phyloP scores from a whole-genome alignment of 35 echinoderm and acorn worm species.

The Lytechinus pictus region DNA sequence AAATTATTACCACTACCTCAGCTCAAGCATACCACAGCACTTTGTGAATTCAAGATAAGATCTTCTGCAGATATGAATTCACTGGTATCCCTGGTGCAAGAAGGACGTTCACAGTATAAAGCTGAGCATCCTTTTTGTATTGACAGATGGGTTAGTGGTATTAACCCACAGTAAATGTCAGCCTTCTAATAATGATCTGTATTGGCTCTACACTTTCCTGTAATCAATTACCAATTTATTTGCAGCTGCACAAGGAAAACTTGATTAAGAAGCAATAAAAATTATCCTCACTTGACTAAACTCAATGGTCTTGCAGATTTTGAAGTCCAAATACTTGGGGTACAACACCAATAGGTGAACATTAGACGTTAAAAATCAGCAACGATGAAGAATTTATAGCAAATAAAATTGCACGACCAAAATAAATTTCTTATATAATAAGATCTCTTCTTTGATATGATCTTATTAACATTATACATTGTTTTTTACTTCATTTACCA shows the following conservation, averaged over 20 bases:
- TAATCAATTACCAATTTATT: background rate
- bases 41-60: too few relatives aligned
- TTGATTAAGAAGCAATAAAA: background rate
- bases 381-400: background rate
- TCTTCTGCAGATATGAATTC: too few relatives aligned
- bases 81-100: too few relatives aligned
- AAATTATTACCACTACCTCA: too few relatives aligned
- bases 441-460: background rate
- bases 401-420: background rate
- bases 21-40: too few relatives aligned
- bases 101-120: too few relatives aligned
- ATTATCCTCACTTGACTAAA: background rate
- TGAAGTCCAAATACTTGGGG: background rate
- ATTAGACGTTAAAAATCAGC: background rate
- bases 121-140: too few relatives aligned
- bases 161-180: too few relatives aligned
- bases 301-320: background rate
- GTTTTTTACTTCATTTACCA: background rate
- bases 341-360: background rate
- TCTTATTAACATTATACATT: background rate
- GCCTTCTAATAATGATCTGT: background rate
- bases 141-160: too few relatives aligned
- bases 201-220: background rate
- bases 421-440: background rate
- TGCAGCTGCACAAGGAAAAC: background rate